Percentiles rank a stretch among this genome's conserved stretches.
Conservation (phyloP, 2,797 vertebrate genomes). For the Erethizon dorsatum region DNA sequence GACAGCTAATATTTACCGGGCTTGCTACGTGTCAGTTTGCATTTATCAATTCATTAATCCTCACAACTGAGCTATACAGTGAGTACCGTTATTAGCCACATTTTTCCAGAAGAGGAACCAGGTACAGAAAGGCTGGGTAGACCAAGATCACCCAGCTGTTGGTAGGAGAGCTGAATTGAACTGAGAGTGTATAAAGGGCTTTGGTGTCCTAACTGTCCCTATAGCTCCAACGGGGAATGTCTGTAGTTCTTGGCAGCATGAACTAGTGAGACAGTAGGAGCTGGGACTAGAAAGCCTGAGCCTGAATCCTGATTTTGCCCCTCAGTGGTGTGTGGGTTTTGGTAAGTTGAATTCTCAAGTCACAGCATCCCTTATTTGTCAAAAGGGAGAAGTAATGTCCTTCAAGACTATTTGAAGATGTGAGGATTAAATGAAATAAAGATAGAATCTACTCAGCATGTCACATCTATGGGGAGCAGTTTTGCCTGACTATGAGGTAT, state of each 20-base stretch:
- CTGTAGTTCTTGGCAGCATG: background rate
- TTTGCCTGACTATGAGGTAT: background rate
- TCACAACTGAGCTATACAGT: background rate
- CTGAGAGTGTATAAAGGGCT: background rate
- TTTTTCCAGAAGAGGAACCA: background rate
- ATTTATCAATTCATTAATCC: background rate
- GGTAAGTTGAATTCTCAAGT: slow-evolving; percentile 15
- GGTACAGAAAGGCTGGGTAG: background rate
- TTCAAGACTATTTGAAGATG: background rate
- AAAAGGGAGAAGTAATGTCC: background rate
- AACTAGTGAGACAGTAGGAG: background rate
- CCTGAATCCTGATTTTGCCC: background rate
- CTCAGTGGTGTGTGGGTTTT: background rate
- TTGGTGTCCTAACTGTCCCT: background rate
- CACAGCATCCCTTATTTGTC: background rate
- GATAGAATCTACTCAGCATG: background rate
- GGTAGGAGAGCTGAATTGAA: background rate
- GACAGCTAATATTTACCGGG: background rate
- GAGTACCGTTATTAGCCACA: background rate
- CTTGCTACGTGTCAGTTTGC: background rate
- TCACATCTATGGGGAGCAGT: background rate
- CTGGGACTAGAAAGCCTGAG: background rate
- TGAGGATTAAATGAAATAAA: slow-evolving; percentile 36
- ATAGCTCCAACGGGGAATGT: background rate
- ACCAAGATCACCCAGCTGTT: background rate